Evolutionary conservation across 2,113 vertebrate species (phyloP).

Genomic region (Dryoscopus gambensis): DNA sequence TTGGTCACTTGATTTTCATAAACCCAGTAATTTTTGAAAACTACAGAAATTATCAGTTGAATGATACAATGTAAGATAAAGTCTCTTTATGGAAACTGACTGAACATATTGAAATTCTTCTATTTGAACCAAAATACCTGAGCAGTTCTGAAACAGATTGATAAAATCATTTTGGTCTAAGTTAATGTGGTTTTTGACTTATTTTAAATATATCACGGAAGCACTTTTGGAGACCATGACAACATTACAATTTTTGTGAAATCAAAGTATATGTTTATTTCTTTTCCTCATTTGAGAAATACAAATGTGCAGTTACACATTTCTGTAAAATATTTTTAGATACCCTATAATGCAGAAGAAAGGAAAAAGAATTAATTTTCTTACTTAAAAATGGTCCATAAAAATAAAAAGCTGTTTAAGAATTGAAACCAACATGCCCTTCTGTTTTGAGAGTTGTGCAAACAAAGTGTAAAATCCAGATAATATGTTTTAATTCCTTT

Average conservation of each 20-base stretch:
- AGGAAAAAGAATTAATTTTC: not conserved
- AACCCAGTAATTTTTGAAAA: not conserved
- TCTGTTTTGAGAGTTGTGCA: not conserved
- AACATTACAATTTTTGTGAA: not conserved
- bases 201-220: not conserved
- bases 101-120: not conserved
- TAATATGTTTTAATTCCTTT: not conserved
- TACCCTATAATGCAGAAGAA: not conserved
- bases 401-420: not conserved
- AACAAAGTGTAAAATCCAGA: not conserved
- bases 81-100: not conserved
- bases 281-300: not conserved
- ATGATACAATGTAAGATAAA: not conserved
- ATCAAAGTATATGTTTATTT: not conserved
- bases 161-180: not conserved
- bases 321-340: not conserved
- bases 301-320: not conserved
- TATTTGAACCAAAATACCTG: not conserved
- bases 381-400: not conserved
- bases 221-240: not conserved
- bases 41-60: not conserved
- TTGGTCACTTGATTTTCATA: not conserved
- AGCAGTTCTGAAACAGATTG: not conserved
- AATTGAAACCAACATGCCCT: not conserved
- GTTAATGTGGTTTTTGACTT: not conserved